Conservation (phyloP, 2,113 vertebrate genomes). For the Cinclus cinclus region DNA sequence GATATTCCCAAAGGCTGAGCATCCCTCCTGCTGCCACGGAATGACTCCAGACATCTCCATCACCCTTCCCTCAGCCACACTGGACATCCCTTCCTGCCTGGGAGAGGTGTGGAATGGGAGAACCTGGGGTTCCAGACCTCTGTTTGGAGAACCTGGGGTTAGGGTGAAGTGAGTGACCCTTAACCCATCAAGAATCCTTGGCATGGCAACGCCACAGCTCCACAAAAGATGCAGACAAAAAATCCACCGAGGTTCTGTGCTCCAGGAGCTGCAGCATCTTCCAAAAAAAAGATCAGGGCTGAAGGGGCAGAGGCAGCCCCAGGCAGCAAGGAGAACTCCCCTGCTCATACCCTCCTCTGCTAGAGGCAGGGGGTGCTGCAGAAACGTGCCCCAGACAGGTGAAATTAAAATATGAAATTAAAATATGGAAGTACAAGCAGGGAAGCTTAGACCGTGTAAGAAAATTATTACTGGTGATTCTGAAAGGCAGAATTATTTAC, state of each 20-base stretch:
- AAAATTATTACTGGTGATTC: neutral
- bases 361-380: neutral
- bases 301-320: neutral
- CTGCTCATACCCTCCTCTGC: neutral
- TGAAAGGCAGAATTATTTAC: neutral
- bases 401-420: neutral
- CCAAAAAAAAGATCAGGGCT: neutral
- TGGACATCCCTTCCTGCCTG: fast-evolving
- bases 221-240: neutral
- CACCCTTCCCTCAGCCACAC: neutral
- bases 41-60: too few relatives aligned
- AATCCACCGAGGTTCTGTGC: neutral
- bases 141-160: neutral
- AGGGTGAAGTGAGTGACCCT: neutral
- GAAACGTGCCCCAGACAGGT: neutral
- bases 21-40: neutral
- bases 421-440: neutral
- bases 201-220: neutral
- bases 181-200: neutral
- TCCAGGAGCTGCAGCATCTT: neutral
- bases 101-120: neutral
- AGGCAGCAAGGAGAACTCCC: neutral
- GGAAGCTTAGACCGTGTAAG: neutral
- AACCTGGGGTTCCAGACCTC: neutral
- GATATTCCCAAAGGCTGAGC: fast-evolving